phyloP scores from a whole-genome alignment of 1,140 invertebrate genomes.

The Rhagoletis pomonella region DNA sequence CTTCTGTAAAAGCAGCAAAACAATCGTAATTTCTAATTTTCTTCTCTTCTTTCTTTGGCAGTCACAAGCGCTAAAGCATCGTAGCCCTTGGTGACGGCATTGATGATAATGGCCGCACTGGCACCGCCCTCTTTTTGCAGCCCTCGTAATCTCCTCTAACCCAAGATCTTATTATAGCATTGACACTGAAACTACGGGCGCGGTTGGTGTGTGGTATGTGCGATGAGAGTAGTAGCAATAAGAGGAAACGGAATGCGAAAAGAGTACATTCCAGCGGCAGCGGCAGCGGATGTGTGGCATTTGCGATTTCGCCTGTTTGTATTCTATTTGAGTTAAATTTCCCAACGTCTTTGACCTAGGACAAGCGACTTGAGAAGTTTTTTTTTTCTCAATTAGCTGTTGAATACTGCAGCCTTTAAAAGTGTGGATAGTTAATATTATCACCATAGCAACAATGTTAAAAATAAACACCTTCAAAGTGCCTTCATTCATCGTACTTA shows the following conservation, averaged over 20 bases:
- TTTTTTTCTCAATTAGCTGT: no score
- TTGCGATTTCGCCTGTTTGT: not conserved
- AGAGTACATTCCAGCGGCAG: not conserved
- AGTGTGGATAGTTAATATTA: no score
- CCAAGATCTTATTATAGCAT: constrained; percentile 11
- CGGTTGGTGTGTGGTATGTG: not conserved
- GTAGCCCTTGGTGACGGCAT: constrained; percentile 40
- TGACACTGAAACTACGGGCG: constrained; percentile 22
- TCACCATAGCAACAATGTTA: no score
- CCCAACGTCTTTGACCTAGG: not conserved
- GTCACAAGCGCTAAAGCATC: not conserved
- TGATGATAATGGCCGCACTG: constrained; percentile 11
- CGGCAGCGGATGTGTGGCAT: not conserved
- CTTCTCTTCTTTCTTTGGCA: not conserved
- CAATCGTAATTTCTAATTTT: not conserved
- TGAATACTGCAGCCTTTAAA: no score
- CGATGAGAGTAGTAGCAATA: not conserved
- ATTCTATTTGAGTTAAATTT: not conserved
- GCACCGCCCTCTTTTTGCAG: constrained; percentile 5
- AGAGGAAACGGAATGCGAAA: not conserved
- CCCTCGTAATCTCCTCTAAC: not conserved
- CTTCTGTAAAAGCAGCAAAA: not conserved
- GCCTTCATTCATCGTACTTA: not conserved
- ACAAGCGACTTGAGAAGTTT: no score
- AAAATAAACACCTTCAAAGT: no score